phyloP scores from a whole-genome alignment of 2,797 vertebrate species.

The Eutrigla gurnardus region DNA sequence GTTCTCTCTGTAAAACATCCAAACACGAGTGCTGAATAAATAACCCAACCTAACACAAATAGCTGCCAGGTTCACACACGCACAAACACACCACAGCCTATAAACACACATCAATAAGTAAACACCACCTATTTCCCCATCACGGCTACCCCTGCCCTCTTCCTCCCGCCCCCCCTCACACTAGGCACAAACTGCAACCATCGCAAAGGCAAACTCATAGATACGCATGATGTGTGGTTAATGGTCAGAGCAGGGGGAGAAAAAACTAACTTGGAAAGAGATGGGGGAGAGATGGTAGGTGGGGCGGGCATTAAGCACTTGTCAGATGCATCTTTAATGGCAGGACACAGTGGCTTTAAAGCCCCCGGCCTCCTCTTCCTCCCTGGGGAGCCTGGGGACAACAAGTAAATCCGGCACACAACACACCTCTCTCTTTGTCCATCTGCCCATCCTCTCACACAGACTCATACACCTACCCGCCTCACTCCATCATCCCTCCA shows the following conservation, averaged over 20 bases:
- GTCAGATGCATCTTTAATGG: conserved; percentile 83
- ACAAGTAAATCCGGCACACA: conserved; percentile 60
- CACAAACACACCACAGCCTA: conserved; percentile 57
- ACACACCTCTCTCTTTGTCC: conserved; percentile 68
- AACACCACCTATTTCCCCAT: conserved; percentile 77
- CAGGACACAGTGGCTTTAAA: conserved; percentile 65
- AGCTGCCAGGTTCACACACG: conserved; percentile 72
- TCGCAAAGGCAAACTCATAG: conserved; percentile 61
- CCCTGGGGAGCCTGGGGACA: conserved; percentile 80
- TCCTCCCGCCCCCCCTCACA: conserved; percentile 20
- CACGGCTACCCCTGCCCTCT: conserved; percentile 33
- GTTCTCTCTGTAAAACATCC: conserved; percentile 87
- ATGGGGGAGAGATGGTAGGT: conserved; percentile 28
- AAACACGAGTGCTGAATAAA: conserved; percentile 85
- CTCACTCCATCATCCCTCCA: conserved; percentile 62
- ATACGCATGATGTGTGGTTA: conserved; percentile 51
- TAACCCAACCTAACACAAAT: conserved; percentile 80
- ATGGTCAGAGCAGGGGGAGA: conserved; percentile 64
- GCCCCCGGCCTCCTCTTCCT: conserved; percentile 59
- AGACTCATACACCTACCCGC: conserved; percentile 56
- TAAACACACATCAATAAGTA: conserved; percentile 87
- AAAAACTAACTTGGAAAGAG: conserved; percentile 43
- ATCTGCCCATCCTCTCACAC: conserved; percentile 66
- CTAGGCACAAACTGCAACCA: conserved; percentile 49
- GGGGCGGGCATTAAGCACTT: conserved; percentile 59